Conservation (phyloP, 2,797 vertebrate genomes). For the Centroberyx gerrardi region DNA sequence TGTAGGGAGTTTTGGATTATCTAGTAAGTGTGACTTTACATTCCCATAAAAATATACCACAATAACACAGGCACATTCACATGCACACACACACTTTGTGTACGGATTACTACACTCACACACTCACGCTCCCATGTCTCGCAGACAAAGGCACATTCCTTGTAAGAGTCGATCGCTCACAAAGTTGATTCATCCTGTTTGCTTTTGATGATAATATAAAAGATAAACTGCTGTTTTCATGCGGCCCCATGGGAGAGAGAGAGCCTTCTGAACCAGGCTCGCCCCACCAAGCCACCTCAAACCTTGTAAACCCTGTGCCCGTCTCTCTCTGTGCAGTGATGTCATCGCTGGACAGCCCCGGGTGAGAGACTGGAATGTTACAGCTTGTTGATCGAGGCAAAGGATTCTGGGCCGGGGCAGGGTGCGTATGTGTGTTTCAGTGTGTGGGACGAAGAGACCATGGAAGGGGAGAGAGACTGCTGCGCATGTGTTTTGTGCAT, state of each 20-base stretch:
- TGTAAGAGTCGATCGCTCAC: constrained; percentile 14
- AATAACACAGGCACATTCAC: constrained; percentile 10
- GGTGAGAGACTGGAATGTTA: constrained; percentile 68
- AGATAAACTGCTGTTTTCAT: constrained; percentile 41
- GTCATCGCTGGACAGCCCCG: constrained; percentile 58
- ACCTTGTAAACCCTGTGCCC: constrained; percentile 51
- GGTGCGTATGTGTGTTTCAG: constrained; percentile 50
- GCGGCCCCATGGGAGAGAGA: constrained; percentile 25
- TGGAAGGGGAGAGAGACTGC: constrained; percentile 24
- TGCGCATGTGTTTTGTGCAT: constrained; percentile 45
- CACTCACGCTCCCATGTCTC: not conserved
- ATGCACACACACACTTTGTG: not conserved
- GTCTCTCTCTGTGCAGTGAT: constrained; percentile 56
- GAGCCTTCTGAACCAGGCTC: constrained; percentile 31
- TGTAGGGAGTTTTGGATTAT: constrained; percentile 52
- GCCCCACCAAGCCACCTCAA: constrained; percentile 29
- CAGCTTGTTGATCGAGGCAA: constrained; percentile 69
- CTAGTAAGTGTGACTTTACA: constrained; percentile 52
- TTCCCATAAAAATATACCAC: constrained; percentile 29
- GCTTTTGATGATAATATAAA: constrained; percentile 19
- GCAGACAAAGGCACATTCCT: constrained; percentile 2
- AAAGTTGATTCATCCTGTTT: constrained; percentile 28
- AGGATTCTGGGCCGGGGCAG: constrained; percentile 57
- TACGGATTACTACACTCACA: not conserved
- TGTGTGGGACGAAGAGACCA: constrained; percentile 48